Evolutionary conservation across 2,888 invertebrate species (phyloP).

Genomic region (Nowickia ferox): DNA sequence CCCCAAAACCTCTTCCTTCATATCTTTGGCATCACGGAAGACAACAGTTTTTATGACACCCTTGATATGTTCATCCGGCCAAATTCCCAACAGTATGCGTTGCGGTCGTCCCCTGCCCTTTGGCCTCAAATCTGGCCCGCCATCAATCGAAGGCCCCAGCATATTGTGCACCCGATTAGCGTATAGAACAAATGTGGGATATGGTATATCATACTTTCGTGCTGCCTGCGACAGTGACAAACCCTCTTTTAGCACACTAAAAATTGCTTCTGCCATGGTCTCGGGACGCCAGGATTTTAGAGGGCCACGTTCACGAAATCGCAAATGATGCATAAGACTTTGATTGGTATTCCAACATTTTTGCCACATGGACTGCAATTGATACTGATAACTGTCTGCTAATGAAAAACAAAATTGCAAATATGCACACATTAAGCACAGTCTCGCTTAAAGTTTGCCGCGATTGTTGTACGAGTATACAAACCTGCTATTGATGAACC

Average conservation of each 20-base stretch:
- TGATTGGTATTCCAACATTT: constrained; percentile 98
- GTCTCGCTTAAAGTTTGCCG: background rate
- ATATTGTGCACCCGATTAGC: constrained; percentile 97
- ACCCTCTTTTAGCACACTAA: constrained; percentile 95
- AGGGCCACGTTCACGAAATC: constrained; percentile 95
- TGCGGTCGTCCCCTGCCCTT: constrained; percentile 96
- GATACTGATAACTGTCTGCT: constrained; percentile 97
- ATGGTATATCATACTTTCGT: constrained; percentile 96
- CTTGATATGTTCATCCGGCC: constrained; percentile 97
- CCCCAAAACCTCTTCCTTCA: constrained; percentile 87
- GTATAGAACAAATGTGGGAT: constrained; percentile 96
- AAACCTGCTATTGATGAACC: constrained; percentile 95
- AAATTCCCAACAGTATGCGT: constrained; percentile 94
- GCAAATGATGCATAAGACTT: constrained; percentile 93
- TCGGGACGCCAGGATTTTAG: constrained; percentile 97
- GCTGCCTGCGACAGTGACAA: constrained; percentile 95
- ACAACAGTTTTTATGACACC: constrained; percentile 96
- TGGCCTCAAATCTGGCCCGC: constrained; percentile 94
- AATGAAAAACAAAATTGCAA: constrained; percentile 43
- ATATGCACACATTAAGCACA: constrained; percentile 34
- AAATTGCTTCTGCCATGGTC: constrained; percentile 97
- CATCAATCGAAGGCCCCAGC: constrained; percentile 95
- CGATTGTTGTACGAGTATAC: constrained; percentile 80
- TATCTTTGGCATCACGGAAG: constrained; percentile 93
- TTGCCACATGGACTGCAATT: constrained; percentile 97